Evolutionary conservation across 2,797 vertebrate species (phyloP).

Genomic region (Chaunax sp.): DNA sequence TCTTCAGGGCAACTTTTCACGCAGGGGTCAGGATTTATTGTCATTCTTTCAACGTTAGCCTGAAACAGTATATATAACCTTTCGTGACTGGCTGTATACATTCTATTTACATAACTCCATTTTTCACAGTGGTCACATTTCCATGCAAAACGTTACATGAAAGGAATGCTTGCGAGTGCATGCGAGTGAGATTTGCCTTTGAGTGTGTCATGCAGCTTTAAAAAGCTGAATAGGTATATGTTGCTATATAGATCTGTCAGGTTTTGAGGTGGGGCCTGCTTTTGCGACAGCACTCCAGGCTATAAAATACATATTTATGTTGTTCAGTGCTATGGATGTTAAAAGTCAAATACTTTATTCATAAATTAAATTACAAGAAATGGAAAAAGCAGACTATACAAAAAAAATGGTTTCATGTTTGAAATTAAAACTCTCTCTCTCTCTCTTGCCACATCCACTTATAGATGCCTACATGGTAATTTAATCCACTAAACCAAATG

Average conservation of each 20-base stretch:
- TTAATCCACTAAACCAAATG: constrained; percentile 2
- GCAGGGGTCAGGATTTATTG: constrained; percentile 27
- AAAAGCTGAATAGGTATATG: constrained; percentile 29
- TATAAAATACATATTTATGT: constrained; percentile 65
- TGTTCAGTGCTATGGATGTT: constrained; percentile 58
- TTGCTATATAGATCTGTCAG: constrained; percentile 32
- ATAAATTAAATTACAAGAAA: constrained; percentile 47
- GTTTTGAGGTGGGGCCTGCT: constrained; percentile 1
- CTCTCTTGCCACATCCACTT: neutral
- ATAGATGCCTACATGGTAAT: neutral
- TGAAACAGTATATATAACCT: constrained; percentile 29
- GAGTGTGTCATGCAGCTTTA: constrained; percentile 22
- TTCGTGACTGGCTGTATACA: constrained; percentile 10
- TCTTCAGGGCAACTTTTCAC: constrained; percentile 41
- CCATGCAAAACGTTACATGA: constrained; percentile 22
- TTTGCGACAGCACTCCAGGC: constrained; percentile 34
- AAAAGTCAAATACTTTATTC: constrained; percentile 65
- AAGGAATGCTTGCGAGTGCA: constrained; percentile 19
- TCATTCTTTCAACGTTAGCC: constrained; percentile 22
- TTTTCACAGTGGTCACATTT: constrained; percentile 30
- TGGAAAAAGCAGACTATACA: constrained; percentile 25
- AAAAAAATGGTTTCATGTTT: neutral
- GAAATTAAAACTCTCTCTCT: constrained; percentile 9
- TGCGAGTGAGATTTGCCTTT: constrained; percentile 32
- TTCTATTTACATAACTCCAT: constrained; percentile 18